These are phyloP conservation scores for Halocynthia aurantium DNA, from an alignment of 23 tunicate genomes.

Conservation along the genomic window DNA sequence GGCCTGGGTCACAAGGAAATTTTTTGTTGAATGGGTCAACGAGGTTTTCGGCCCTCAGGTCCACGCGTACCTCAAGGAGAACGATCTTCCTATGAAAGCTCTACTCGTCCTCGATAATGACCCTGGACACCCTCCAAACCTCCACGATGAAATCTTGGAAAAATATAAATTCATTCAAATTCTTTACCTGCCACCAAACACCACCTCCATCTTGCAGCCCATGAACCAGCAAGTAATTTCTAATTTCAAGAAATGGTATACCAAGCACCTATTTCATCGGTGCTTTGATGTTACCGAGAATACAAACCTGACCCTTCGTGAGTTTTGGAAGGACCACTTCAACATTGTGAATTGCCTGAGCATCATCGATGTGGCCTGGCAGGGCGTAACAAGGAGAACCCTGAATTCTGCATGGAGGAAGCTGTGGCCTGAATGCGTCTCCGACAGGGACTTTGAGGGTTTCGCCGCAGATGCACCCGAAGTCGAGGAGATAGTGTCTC, in stretches of 20 bases:
- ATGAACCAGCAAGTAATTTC: too few relatives aligned
- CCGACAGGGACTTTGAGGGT: constrained; percentile 10
- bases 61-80: neutral
- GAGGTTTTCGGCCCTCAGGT: constrained; percentile 15
- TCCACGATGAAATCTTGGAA: constrained; percentile 6
- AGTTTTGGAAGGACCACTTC: neutral
- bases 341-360: neutral
- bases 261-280: constrained; percentile 5
- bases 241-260: neutral
- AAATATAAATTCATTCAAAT: neutral
- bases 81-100: constrained; percentile 22
- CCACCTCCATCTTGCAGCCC: constrained; percentile 13
- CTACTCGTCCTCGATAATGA: constrained; percentile 33
- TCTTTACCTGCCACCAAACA: neutral
- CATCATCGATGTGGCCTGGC: constrained; percentile 4
- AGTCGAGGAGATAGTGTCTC: neutral
- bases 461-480: constrained; percentile 12
- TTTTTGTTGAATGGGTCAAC: constrained; percentile 20
- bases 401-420: too few relatives aligned
- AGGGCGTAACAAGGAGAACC: neutral
- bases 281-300: constrained; percentile 17
- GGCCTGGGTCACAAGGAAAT: constrained; percentile 26
- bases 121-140: constrained; percentile 39
- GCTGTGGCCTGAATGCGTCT: constrained; percentile 4
- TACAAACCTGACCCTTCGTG: constrained; percentile 16